Base-by-base conservation (phyloP, 2,797 vertebrate species). In the Yasuhikotakia modesta region DNA sequence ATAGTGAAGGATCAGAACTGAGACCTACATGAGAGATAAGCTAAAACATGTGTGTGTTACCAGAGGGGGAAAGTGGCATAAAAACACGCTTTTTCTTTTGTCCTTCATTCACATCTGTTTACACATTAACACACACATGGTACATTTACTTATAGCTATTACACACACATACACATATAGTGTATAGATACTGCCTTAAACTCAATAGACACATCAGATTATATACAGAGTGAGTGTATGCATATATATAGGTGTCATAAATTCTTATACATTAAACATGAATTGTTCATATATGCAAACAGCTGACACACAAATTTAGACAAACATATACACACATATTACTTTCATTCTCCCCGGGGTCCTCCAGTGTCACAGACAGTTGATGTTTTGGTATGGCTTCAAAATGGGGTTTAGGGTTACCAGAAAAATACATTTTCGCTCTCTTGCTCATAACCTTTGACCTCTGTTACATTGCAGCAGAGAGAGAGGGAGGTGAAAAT, bases 381-480 rank as follows among this genome's bases (percentile, higher is more conserved):
- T 90, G 86, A 83, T 89, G 87, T 92, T 91, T 91, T 90, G 81
- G 70, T 86, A 89, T 88, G 86, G 85, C 88, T 91, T 86, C 87
- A 88, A 43, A 65, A 78, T 65, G 55, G 74, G 81, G 90, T 90
- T 86, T 91, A 91, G 64, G 79, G 89, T 93, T 94, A 91, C 91
- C 89, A 89, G 82, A 88, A 89, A 90, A 92, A 91, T 89, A 91
- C 86, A 87, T 89, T 90, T 71, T 88, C 86, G 92, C 88, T 90
- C 90, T 87, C 82, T 86, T 85, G 88, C 87, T 79, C 83, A 76
- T 79, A 87, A 90, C 89, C 90, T 83, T 8, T 88, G 89, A 87
- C 87, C 86, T 79, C 77, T 80, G 78, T 83, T 86, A 81, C 73
- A 91, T 80, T 35, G 75, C 52, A 73, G 24, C 73, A 81, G 73